These are phyloP conservation scores for Sebastes umbrosus DNA, from an alignment of 2,797 vertebrate species.

Conservation along the genomic window DNA sequence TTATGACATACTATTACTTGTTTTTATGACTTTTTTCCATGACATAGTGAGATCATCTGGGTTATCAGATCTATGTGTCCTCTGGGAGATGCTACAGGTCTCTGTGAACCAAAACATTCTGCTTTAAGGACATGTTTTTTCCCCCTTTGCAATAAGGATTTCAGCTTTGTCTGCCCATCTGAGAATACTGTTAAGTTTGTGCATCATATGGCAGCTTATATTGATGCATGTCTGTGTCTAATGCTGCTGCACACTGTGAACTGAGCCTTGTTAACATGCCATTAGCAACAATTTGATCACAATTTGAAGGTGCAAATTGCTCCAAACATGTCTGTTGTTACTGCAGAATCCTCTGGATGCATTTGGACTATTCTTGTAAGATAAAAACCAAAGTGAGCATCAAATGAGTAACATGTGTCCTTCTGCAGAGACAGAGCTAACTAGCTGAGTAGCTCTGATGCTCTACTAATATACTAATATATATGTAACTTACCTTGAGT, in stretches of 20 bases:
- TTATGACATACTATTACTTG: too few species aligned
- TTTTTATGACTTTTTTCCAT: too few species aligned
- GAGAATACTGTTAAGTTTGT: not conserved
- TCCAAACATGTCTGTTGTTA: not conserved
- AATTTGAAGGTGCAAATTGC: not conserved
- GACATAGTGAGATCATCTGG: too few species aligned
- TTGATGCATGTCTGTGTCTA: too few species aligned
- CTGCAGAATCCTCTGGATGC: not conserved
- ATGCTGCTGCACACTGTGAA: not conserved
- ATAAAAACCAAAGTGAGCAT: rapidly evolving
- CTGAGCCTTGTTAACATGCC: not conserved
- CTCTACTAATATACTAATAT: not conserved
- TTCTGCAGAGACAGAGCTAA: not conserved
- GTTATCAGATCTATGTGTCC: not conserved
- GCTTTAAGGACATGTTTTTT: not conserved
- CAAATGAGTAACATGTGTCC: slow-evolving; percentile 7
- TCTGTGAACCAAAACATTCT: not conserved
- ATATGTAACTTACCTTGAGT: slow-evolving; percentile 64
- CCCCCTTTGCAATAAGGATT: not conserved
- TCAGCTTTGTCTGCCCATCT: not conserved
- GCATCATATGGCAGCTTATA: not conserved
- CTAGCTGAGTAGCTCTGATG: not conserved
- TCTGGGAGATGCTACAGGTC: not conserved
- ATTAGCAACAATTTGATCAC: not conserved
- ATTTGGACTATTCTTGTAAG: not conserved